Conservation (phyloP, 2,888 invertebrate species). For the Ditula angustiorana region DNA sequence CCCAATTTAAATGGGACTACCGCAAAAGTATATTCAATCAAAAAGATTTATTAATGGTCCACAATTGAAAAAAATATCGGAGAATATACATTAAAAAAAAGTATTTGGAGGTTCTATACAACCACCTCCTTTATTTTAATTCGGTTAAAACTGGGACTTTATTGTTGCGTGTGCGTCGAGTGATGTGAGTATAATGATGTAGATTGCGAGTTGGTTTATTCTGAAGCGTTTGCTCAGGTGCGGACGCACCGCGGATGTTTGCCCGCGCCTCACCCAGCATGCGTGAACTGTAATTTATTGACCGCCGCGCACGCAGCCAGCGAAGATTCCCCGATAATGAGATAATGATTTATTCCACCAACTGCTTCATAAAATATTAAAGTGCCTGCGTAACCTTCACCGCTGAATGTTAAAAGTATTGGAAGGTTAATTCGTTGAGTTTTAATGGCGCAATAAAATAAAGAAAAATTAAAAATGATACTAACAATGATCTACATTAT, state of each 20-base stretch:
- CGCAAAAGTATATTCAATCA: too few relatives aligned
- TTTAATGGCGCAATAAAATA: conserved; percentile 12
- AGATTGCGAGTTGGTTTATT: not conserved
- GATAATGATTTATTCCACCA: not conserved
- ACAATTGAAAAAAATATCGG: too few relatives aligned
- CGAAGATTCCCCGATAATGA: not conserved
- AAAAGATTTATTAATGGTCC: too few relatives aligned
- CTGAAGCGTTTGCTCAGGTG: conserved; percentile 7
- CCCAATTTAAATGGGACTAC: too few relatives aligned
- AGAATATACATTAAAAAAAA: too few relatives aligned
- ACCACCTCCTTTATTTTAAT: too few relatives aligned
- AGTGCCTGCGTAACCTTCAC: conserved; percentile 3
- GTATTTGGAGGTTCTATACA: too few relatives aligned
- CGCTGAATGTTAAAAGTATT: conserved; percentile 16
- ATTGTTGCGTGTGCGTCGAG: too few relatives aligned
- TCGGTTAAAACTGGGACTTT: too few relatives aligned
- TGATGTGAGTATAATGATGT: not conserved
- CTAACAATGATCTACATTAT: conserved; percentile 4
- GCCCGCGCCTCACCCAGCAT: not conserved
- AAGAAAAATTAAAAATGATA: not conserved
- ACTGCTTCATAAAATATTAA: not conserved
- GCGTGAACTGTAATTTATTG: conserved; percentile 3
- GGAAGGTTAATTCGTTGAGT: conserved; percentile 2
- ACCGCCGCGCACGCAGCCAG: not conserved
- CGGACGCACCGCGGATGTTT: not conserved